Base-by-base conservation (phyloP, 2,797 vertebrate species). In the Sebastes goodei region DNA sequence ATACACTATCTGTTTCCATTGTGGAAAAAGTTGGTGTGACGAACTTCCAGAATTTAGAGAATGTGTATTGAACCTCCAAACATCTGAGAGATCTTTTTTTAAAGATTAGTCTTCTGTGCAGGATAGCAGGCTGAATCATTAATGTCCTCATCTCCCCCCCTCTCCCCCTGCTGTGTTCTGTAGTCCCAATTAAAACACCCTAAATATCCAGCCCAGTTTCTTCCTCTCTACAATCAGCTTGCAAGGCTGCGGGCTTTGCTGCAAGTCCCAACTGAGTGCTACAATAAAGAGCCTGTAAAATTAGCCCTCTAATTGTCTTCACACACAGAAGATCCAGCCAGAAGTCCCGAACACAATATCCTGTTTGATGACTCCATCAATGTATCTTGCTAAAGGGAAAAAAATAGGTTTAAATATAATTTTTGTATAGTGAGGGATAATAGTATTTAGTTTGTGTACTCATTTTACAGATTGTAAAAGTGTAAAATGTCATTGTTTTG, bases 101-200 rank as follows among this genome's bases (percentile, higher is more conserved):
- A 68, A 82, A 78, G 81, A 86, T 84, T 59, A 61, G 46, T 42
- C 66, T 70, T 81, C 59, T 76, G 56, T 23, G 55, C 27, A 30
- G 57, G 65, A 81, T 69, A 68, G 73, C 61, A 74, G 56, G 80
- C 60, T 53, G 49, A 86, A 83, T 83, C 67, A 32, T 77, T 80
- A 71, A 86, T 76, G 52, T 57, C 21, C 4, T 30, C n/a, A 42
- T 11, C 0, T 5, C 64, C 52, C 33, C 35, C 6, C 6, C 0
- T 10, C 64, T 42, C 10, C 11, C 14, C 15, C 0, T 17, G 9
- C 74, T 78, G 59, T 72, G 74, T 76, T 75, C 65, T 81, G 46
- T 67, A 52, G 68, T 70, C 71, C 71, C 74, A 78, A 63, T 78
- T 78, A 49, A 69, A 81, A 73, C 71, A 71, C 8, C 29, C n/a